Base-by-base conservation (phyloP, 2,113 vertebrate species). In the Hydrochoerus hydrochaeris region DNA sequence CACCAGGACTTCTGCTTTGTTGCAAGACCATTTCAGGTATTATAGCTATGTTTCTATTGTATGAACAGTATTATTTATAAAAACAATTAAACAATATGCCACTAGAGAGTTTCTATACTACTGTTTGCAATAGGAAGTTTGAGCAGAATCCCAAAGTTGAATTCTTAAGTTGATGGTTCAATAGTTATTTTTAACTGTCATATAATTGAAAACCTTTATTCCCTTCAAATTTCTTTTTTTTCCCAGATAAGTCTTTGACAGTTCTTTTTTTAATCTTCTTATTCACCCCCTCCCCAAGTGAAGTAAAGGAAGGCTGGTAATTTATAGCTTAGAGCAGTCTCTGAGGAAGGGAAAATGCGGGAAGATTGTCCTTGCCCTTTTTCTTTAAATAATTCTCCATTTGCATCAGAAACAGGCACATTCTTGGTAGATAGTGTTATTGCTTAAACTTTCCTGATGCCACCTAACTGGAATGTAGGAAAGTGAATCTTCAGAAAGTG, bases 131-230 rank as follows among this genome's bases (percentile, higher is more conserved):
- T 35, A 84, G 58, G 41, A 52, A 96, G 60, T 94, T 97, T 69
- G 95, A 88, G 95, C 81, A 96, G 63, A 88, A 95, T 95, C 44
- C 93, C 92, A 95, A 93, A 90, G 83, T 83, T 97, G 93, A 97
- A 94, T 96, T 97, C 80, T 97, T 96, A 96, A 96, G 60, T 86
- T 95, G 89, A 83, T 97, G 89, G 92, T 91, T 97, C 94, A 97
- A 4, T 90, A 85, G 89, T 83, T 95, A 97, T 95, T 97, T 97
- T 97, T 96, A 97, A 89, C 71, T 81, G 81, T 67, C 95, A 13
- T n/a, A 57, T 80, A 96, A 97, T 86, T 94, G 75, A 96, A 95
- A 95, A 87, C 65, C 91, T 96, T 95, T 95, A 87, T 86, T 96
- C 67, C 57, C 49, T 88, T 97, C 73, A 94, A 57, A 84, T 97